Percentiles rank a stretch among this genome's conserved stretches.
These are phyloP conservation scores for Tamandua tetradactyla DNA, from an alignment of 2,797 vertebrate genomes.

Conservation along the genomic window DNA sequence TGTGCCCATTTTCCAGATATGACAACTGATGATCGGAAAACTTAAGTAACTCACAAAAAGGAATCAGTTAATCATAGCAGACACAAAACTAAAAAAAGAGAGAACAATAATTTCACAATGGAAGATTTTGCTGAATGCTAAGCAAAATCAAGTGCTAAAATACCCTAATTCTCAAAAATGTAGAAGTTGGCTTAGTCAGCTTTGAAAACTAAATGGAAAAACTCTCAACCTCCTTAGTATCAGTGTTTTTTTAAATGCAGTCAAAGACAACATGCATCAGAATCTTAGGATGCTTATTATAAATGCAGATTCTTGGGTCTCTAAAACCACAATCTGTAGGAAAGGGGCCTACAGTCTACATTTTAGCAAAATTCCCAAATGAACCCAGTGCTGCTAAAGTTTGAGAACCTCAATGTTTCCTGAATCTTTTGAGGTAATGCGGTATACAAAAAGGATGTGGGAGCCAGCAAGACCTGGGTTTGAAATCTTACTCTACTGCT, in stretches of 20 bases:
- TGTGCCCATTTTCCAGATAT: background rate
- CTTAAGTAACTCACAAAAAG: background rate
- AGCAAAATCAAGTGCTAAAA: background rate
- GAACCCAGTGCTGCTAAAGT: background rate
- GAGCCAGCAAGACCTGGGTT: background rate
- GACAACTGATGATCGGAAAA: background rate
- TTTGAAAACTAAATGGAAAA: background rate
- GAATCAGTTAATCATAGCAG: background rate
- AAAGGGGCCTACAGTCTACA: background rate
- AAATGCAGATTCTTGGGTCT: background rate
- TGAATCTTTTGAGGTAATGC: background rate
- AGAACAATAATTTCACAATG: background rate
- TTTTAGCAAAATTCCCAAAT: background rate
- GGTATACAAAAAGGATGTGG: background rate
- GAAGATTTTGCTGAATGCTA: background rate
- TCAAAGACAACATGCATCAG: background rate
- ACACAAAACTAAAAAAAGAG: background rate
- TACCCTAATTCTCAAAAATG: background rate
- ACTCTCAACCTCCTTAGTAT: background rate
- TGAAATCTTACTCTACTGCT: background rate
- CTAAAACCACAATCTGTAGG: background rate
- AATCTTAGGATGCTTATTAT: background rate
- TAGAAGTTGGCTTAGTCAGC: background rate
- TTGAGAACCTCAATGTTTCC: background rate
- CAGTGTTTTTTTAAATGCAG: background rate